A percentile compares a stretch with the other conserved stretches of the same genome.
phyloP scores from a whole-genome alignment of 2,888 invertebrate species.

The Lumbricus terrestris region DNA sequence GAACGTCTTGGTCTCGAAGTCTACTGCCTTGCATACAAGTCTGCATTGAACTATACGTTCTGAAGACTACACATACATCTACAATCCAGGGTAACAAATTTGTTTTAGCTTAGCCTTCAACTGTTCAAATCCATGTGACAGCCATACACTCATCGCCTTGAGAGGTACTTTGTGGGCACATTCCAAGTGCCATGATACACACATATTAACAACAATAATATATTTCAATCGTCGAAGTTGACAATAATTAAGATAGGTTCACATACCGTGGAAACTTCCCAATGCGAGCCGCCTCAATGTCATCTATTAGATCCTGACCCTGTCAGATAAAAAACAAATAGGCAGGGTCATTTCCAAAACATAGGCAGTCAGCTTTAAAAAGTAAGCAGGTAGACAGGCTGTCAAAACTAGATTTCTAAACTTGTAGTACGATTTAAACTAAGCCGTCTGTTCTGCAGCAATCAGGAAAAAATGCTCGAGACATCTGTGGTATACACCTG shows the following conservation, averaged over 20 bases:
- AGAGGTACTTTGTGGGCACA: neutral
- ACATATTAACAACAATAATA: neutral
- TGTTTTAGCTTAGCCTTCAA: neutral
- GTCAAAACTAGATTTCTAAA: neutral
- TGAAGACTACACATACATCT: no score
- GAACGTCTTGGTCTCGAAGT: no score
- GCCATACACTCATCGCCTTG: neutral
- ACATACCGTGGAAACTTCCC: conserved; percentile 24
- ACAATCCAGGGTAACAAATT: neutral
- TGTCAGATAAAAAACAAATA: neutral
- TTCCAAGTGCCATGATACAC: neutral
- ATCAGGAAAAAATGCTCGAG: neutral
- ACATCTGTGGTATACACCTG: no score
- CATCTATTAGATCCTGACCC: conserved; percentile 22
- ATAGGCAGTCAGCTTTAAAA: no score
- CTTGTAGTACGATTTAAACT: neutral
- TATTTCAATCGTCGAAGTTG: neutral
- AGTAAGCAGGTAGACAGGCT: neutral
- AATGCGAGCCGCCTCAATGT: conserved; percentile 19
- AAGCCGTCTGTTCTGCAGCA: neutral
- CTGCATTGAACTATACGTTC: no score
- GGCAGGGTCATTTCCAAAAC: no score
- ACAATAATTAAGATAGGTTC: neutral
- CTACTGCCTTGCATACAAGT: no score
- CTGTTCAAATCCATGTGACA: neutral